phyloP scores from a whole-genome alignment of 2,113 vertebrate species.

The Lonchura striata region DNA sequence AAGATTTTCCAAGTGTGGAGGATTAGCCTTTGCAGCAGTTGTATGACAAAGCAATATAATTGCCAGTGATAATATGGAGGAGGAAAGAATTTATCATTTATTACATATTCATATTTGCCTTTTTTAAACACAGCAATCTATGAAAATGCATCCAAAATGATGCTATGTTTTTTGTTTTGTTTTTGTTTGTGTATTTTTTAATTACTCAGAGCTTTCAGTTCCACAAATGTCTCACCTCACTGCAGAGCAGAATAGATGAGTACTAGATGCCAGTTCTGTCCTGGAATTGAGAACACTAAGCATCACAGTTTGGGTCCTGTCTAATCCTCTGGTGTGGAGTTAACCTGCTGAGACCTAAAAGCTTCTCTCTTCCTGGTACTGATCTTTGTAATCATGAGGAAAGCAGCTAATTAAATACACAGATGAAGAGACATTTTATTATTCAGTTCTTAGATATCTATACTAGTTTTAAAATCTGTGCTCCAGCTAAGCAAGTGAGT shows the following conservation, averaged over 20 bases:
- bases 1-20: conserved; percentile 76
- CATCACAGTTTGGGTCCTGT: conserved; percentile 13
- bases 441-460: neutral
- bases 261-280: neutral
- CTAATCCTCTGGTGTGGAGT: conserved; percentile 29
- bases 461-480: conserved; percentile 2
- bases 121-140: neutral
- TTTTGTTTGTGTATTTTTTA: neutral
- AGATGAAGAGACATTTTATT: conserved; percentile 24
- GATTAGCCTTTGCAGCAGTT: conserved; percentile 72
- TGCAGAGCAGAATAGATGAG: neutral
- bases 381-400: conserved; percentile 45
- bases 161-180: neutral
- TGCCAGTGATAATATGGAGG: conserved; percentile 46
- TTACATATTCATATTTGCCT: conserved; percentile 32
- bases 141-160: neutral
- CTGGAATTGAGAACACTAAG: conserved; percentile 29
- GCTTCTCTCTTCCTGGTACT: conserved; percentile 30
- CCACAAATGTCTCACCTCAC: neutral
- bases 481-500: conserved; percentile 18
- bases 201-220: neutral
- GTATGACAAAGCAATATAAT: conserved; percentile 75
- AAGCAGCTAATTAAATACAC: conserved; percentile 28
- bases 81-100: conserved; percentile 45
- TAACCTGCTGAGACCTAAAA: conserved; percentile 57